Conservation (phyloP, 1,140 invertebrate species). For the Paraescarpia echinospica region DNA sequence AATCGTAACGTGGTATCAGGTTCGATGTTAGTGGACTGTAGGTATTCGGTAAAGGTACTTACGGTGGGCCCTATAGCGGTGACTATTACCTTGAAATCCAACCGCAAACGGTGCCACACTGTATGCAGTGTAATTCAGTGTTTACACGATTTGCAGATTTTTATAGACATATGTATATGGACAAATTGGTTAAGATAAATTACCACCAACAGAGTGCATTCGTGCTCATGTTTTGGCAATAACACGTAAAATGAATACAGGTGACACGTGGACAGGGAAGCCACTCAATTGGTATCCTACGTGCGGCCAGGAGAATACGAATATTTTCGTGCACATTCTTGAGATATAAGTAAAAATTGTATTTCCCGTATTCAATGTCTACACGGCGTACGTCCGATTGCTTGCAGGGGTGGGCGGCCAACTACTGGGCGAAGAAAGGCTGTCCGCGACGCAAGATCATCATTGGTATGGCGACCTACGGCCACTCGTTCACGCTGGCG, state of each 20-base stretch:
- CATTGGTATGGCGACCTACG: conserved; percentile 85
- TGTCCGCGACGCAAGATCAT: conserved; percentile 79
- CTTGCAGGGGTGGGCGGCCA: conserved; percentile 44
- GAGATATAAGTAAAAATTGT: not conserved
- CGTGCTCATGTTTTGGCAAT: too few species aligned
- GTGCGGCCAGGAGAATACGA: conserved; percentile 22
- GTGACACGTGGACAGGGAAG: not conserved
- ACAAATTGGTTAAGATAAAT: too few species aligned
- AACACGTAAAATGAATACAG: not conserved
- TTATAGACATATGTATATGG: too few species aligned
- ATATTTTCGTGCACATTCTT: not conserved
- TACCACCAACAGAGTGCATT: too few species aligned
- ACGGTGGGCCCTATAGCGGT: too few species aligned
- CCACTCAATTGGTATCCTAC: not conserved
- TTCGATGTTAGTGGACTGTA: not conserved
- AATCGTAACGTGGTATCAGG: not conserved
- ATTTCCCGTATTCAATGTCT: not conserved
- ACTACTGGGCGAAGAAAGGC: conserved; percentile 74
- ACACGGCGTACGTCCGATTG: not conserved
- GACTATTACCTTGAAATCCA: not conserved
- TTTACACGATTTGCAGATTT: too few species aligned
- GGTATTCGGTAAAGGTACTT: not conserved
- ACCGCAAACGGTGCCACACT: not conserved
- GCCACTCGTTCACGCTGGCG: conserved; percentile 78
- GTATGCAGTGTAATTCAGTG: too few species aligned